A percentile compares a stretch with the other conserved stretches of the same genome.
phyloP scores from a whole-genome alignment of 2,113 vertebrate genomes.

The Chlamydotis undulata region DNA sequence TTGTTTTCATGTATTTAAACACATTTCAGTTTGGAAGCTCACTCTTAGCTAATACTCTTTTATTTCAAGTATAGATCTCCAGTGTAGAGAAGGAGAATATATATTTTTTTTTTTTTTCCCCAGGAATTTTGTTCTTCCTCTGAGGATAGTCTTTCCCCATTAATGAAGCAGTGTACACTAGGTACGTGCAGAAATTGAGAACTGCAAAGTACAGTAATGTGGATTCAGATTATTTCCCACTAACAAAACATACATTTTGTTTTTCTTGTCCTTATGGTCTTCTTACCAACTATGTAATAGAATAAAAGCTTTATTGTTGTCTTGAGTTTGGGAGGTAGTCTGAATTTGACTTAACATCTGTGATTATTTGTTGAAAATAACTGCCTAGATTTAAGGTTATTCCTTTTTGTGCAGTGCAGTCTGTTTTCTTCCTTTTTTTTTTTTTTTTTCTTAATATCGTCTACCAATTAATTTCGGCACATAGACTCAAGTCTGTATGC shows the following conservation, averaged over 20 bases:
- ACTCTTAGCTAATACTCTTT: not conserved
- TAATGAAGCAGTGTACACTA: not conserved
- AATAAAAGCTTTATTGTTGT: not conserved
- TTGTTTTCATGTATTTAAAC: not conserved
- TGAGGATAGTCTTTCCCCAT: not conserved
- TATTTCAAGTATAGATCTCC: not conserved
- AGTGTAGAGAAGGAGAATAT: not conserved
- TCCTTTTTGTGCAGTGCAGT: not conserved
- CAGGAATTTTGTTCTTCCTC: not conserved
- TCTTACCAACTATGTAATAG: not conserved
- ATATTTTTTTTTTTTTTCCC: not conserved
- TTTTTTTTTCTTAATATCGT: not conserved
- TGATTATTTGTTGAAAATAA: not conserved
- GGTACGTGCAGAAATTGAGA: not conserved
- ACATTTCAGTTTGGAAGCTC: not conserved
- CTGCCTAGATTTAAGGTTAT: not conserved
- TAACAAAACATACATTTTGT: not conserved
- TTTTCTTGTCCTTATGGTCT: not conserved
- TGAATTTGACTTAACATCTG: not conserved
- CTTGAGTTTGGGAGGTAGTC: not conserved
- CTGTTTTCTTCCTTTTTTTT: not conserved
- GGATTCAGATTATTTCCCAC: not conserved
- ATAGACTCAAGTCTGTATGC: not conserved
- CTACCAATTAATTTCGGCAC: not conserved
- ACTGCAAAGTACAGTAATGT: not conserved